Conservation (phyloP, 2,113 vertebrate genomes). For the Anguilla japonica region DNA sequence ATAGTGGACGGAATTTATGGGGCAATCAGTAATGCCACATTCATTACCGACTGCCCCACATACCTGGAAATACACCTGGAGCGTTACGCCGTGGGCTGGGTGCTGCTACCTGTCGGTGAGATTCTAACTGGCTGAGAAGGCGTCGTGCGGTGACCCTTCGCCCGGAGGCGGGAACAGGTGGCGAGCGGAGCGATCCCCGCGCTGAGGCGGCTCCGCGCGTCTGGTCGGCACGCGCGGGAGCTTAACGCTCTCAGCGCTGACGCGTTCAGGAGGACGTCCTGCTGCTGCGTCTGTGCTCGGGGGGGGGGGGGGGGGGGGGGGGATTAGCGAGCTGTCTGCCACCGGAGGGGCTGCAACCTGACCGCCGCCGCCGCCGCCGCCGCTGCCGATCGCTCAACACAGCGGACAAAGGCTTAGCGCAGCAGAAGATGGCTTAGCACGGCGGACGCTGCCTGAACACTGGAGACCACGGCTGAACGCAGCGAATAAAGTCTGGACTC, state of each 20-base stretch:
- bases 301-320: not conserved
- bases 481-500: not conserved
- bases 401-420: not conserved
- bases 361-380: not conserved
- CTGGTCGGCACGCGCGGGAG: conserved; percentile 41
- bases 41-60: not conserved
- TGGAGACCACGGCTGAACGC: not conserved
- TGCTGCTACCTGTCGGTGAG: not conserved
- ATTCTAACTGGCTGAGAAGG: not conserved
- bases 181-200: conserved; percentile 53
- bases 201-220: conserved; percentile 46
- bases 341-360: not conserved
- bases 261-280: conserved; percentile 45
- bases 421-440: not conserved
- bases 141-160: not conserved
- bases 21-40: not conserved
- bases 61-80: not conserved
- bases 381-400: not conserved
- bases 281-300: conserved; percentile 49
- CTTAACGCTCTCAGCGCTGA: conserved; percentile 13
- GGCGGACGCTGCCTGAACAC: not conserved
- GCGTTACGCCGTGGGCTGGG: not conserved
- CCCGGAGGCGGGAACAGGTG: conserved; percentile 55
- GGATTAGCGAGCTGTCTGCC: conserved; percentile 64
- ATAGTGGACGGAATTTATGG: not conserved